These are phyloP conservation scores for Ichneumon xanthorius DNA, from an alignment of 2,888 invertebrate genomes.

Conservation along the genomic window DNA sequence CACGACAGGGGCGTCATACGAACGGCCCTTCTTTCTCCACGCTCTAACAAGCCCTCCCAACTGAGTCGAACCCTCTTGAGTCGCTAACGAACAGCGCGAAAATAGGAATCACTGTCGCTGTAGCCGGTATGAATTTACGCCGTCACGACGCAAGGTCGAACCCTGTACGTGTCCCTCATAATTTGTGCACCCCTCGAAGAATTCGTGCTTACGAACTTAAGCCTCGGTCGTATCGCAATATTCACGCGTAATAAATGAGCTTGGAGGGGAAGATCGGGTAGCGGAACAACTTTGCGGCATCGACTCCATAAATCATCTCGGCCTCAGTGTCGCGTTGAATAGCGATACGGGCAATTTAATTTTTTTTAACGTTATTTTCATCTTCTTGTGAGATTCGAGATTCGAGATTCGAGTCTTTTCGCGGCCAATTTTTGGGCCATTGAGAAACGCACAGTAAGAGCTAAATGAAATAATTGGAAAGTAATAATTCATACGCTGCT, in stretches of 20 bases:
- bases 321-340: neutral
- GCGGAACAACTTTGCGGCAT: neutral
- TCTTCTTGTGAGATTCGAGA: too few species aligned
- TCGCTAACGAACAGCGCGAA: neutral
- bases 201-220: constrained; percentile 1
- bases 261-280: neutral
- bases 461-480: neutral
- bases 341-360: neutral
- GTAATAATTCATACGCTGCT: neutral
- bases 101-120: neutral
- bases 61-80: neutral
- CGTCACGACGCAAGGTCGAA: neutral
- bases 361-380: neutral
- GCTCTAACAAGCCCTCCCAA: neutral
- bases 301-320: neutral
- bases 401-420: too few species aligned
- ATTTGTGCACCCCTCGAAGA: neutral
- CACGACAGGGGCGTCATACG: neutral
- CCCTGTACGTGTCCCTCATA: neutral
- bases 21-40: constrained; percentile 1
- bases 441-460: neutral
- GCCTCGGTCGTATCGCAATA: neutral
- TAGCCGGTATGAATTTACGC: neutral
- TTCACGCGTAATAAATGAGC: neutral
- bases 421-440: neutral